These are phyloP conservation scores for Diceros bicornis DNA, from an alignment of 2,797 vertebrate genomes.

Conservation along the genomic window DNA sequence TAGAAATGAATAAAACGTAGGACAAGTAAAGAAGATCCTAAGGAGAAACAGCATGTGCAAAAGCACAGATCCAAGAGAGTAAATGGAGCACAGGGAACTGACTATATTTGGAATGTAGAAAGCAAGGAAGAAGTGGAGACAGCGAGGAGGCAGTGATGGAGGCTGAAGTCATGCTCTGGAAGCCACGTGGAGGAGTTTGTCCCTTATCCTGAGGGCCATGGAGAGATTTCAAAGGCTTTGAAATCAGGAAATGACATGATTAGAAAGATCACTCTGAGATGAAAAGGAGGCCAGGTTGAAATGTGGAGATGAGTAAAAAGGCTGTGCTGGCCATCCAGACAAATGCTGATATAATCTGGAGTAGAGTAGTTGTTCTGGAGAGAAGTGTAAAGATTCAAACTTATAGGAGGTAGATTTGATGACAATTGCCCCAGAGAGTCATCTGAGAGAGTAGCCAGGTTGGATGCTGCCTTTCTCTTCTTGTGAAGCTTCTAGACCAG, in stretches of 20 bases:
- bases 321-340: background rate
- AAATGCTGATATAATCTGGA: background rate
- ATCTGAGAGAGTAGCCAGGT: background rate
- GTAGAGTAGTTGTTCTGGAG: background rate
- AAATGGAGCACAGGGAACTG: background rate
- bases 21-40: background rate
- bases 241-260: background rate
- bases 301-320: background rate
- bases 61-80: background rate
- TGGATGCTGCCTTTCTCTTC: background rate
- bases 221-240: background rate
- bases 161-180: background rate
- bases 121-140: background rate
- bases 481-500: background rate
- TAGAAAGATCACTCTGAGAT: background rate
- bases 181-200: background rate
- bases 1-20: background rate
- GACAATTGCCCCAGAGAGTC: background rate
- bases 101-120: fast-evolving
- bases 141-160: no score
- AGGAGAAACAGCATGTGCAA: background rate
- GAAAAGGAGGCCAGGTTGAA: background rate
- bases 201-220: no score
- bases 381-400: background rate
- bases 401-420: background rate